Conservation (phyloP, 1,140 invertebrate genomes). For the Sitobion miscanthi region DNA sequence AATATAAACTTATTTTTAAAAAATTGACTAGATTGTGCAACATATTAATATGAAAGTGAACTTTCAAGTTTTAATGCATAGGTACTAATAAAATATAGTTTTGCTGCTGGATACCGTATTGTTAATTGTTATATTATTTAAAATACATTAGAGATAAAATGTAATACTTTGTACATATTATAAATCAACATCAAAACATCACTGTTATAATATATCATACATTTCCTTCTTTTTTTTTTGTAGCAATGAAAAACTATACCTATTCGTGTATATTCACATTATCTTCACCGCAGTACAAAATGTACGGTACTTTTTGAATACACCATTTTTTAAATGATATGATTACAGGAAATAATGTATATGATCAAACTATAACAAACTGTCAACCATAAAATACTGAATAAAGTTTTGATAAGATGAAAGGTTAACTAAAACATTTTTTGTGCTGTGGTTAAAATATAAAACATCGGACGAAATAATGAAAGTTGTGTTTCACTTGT, state of each 20-base stretch:
- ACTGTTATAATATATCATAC: background rate
- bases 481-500: background rate
- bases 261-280: background rate
- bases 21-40: background rate
- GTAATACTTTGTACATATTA: background rate
- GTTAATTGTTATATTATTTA: background rate
- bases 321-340: background rate
- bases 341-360: background rate
- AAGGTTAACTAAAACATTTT: background rate
- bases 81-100: background rate
- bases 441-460: background rate
- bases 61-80: background rate
- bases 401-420: conserved; percentile 29
- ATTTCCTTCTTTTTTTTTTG: background rate
- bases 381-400: background rate
- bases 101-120: background rate
- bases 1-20: background rate
- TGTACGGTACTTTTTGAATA: background rate
- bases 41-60: background rate
- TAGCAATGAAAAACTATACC: background rate
- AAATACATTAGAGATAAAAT: background rate
- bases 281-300: background rate
- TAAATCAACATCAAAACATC: background rate
- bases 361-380: background rate
- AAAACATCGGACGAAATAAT: background rate